These are phyloP conservation scores for Vultur gryphus DNA, from an alignment of 2,797 vertebrate species.

Conservation along the genomic window DNA sequence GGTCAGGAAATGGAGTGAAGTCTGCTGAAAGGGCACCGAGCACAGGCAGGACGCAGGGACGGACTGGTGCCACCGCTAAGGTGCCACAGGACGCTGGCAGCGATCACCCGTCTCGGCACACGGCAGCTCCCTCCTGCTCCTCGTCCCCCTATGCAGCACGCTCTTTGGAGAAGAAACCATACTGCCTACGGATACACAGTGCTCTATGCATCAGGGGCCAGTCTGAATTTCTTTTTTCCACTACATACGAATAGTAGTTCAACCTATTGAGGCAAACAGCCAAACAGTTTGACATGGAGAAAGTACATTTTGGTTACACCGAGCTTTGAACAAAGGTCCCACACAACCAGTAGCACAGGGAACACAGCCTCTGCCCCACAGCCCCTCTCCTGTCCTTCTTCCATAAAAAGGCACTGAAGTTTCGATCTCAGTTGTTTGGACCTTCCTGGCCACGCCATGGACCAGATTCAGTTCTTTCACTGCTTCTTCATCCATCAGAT, in stretches of 20 bases:
- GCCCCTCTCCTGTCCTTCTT: background rate
- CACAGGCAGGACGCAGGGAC: no score
- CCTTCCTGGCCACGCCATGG: background rate
- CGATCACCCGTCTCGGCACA: background rate
- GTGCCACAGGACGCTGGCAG: background rate
- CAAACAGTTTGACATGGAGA: background rate
- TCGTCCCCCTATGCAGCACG: no score
- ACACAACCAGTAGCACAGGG: background rate
- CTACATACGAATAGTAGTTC: background rate
- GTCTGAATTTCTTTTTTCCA: background rate
- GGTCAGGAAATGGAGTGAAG: background rate
- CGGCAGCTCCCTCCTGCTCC: background rate
- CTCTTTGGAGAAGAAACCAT: no score
- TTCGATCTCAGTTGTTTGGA: background rate
- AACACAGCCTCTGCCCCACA: background rate
- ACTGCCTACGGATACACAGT: rapidly evolving
- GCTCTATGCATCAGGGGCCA: background rate
- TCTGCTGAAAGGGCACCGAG: background rate
- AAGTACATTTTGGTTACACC: background rate
- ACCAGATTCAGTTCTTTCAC: background rate
- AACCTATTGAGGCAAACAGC: background rate
- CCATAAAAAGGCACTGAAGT: background rate
- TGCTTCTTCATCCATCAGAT: background rate
- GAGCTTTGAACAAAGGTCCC: background rate
- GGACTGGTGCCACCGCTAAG: background rate